A percentile compares a stretch with the other conserved stretches of the same genome.
Conservation (phyloP, 2,888 invertebrate species). For the Meandrusa payeni region DNA sequence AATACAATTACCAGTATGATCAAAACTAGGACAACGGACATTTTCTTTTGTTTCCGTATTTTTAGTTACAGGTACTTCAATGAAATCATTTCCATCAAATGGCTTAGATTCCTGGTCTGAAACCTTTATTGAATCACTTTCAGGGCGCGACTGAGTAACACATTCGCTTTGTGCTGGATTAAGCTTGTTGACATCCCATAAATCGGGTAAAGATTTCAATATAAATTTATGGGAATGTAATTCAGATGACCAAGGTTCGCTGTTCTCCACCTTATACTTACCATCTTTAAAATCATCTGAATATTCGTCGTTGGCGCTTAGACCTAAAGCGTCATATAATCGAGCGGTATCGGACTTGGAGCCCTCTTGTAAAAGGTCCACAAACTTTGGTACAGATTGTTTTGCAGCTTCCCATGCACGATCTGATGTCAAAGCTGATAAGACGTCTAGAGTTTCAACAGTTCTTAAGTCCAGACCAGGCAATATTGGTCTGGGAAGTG, state of each 20-base stretch:
- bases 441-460: slow-evolving; percentile 56
- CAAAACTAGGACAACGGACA: slow-evolving; percentile 57
- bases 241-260: slow-evolving; percentile 48
- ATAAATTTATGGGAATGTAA: slow-evolving; percentile 46
- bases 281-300: slow-evolving; percentile 57
- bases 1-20: slow-evolving; percentile 65
- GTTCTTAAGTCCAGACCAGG: slow-evolving; percentile 55
- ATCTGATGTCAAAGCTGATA: slow-evolving; percentile 66
- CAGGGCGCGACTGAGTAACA: slow-evolving; percentile 37
- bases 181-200: slow-evolving; percentile 46
- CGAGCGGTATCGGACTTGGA: slow-evolving; percentile 73
- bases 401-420: slow-evolving; percentile 77
- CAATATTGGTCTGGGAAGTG: slow-evolving; percentile 44
- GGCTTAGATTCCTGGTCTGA: slow-evolving; percentile 43
- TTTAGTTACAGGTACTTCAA: slow-evolving; percentile 43
- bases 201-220: slow-evolving; percentile 50
- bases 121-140: slow-evolving; percentile 44
- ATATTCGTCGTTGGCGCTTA: slow-evolving; percentile 55
- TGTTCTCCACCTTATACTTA: slow-evolving; percentile 46
- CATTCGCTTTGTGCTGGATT: slow-evolving; percentile 37
- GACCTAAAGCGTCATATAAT: slow-evolving; percentile 67
- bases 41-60: slow-evolving; percentile 52
- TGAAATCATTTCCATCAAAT: slow-evolving; percentile 44
- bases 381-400: slow-evolving; percentile 70
- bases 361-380: slow-evolving; percentile 73